Conservation (phyloP, 2,888 invertebrate genomes). For the Chydorus sphaericus region DNA sequence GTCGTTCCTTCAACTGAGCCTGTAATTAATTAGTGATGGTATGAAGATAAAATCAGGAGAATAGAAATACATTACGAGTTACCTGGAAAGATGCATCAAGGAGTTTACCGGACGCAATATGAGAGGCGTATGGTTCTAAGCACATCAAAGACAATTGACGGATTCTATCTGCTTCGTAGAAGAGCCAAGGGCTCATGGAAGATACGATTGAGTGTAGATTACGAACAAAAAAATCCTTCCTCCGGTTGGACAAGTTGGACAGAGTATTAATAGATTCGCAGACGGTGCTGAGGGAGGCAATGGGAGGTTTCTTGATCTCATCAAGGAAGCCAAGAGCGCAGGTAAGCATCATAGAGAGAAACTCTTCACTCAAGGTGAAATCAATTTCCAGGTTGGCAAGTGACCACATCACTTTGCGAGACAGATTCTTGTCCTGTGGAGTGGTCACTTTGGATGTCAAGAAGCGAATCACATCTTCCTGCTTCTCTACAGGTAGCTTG, state of each 20-base stretch:
- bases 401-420: background rate
- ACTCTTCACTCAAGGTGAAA: background rate
- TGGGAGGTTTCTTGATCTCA: background rate
- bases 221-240: background rate
- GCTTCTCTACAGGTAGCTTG: background rate
- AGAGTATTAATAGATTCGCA: background rate
- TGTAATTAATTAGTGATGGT: no score
- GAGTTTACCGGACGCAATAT: background rate
- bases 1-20: background rate
- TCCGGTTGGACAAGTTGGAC: background rate
- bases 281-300: background rate
- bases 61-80: no score
- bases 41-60: no score
- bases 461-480: background rate
- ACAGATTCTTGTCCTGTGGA: background rate
- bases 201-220: background rate
- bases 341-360: background rate
- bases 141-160: background rate
- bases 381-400: conserved; percentile 1
- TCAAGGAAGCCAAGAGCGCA: background rate
- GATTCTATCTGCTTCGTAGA: conserved; percentile 4
- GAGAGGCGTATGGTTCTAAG: background rate
- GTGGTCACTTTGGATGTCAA: background rate
- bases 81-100: background rate
- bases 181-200: background rate